Percentiles rank a stretch among this genome's conserved stretches.
Conservation (phyloP, 2,797 vertebrate genomes). For the Semotilus atromaculatus region DNA sequence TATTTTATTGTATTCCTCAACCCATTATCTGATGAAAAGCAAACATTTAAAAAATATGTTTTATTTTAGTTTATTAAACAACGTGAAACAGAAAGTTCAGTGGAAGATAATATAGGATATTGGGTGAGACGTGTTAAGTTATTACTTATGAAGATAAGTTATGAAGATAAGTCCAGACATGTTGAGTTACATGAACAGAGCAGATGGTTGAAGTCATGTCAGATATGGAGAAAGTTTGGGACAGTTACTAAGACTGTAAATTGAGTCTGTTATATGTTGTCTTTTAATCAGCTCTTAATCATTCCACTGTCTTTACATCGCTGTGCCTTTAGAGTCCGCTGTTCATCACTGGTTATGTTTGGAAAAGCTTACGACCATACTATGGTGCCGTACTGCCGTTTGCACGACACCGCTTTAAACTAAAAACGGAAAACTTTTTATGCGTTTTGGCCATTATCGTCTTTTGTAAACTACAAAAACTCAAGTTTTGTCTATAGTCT, state of each 20-base stretch:
- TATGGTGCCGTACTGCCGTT: neutral
- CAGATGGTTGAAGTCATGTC: neutral
- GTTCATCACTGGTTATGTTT: neutral
- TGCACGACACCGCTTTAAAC: too few species aligned
- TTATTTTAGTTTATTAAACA: neutral
- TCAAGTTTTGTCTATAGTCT: too few species aligned
- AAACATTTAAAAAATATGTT: neutral
- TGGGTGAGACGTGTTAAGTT: neutral
- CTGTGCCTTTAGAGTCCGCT: neutral
- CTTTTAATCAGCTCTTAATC: neutral
- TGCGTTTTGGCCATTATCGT: too few species aligned
- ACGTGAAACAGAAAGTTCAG: neutral
- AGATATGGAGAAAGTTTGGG: neutral
- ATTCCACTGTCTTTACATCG: slow-evolving; percentile 1
- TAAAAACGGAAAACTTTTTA: too few species aligned
- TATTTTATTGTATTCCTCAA: neutral
- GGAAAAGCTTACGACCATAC: too few species aligned
- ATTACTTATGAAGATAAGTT: neutral
- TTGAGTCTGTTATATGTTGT: neutral
- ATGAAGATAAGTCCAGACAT: neutral
- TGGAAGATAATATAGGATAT: neutral
- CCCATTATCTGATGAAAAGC: neutral
- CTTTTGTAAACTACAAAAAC: too few species aligned
- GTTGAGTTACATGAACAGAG: neutral
- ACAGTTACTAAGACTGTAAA: neutral